Evolutionary conservation across 2,797 vertebrate genomes (phyloP).

Genomic region (Macroramphosus scolopax): DNA sequence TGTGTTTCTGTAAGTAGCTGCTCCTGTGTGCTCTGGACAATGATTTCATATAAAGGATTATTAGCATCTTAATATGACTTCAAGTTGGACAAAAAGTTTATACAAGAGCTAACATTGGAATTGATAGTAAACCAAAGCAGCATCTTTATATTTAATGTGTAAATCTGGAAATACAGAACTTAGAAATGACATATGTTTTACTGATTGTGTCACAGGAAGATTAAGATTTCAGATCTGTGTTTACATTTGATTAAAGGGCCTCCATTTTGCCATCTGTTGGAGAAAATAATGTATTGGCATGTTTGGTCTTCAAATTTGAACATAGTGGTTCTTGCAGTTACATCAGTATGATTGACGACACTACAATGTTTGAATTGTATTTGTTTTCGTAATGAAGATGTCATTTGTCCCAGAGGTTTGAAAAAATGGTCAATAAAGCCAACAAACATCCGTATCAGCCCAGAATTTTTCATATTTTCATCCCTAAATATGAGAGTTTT

Average conservation of each 20-base stretch:
- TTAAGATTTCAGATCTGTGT: background rate
- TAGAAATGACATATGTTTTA: no score
- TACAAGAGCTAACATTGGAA: no score
- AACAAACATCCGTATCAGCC: no score
- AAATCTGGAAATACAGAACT: conserved; percentile 15
- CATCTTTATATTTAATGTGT: conserved; percentile 44
- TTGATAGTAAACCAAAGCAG: no score
- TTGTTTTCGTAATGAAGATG: no score
- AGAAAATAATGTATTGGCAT: conserved; percentile 14
- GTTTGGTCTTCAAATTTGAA: no score
- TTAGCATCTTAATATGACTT: background rate
- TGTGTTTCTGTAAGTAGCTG: conserved; percentile 68
- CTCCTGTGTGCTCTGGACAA: background rate
- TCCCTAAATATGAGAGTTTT: no score
- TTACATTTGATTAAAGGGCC: background rate
- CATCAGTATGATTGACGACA: background rate
- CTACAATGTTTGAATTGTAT: background rate
- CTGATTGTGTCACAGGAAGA: background rate
- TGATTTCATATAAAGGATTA: background rate
- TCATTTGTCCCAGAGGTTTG: no score
- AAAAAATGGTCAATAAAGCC: no score
- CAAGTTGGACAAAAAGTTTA: no score
- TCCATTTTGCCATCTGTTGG: conserved; percentile 32
- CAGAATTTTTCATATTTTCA: no score
- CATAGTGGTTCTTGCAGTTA: no score